Evolutionary conservation across 1,140 invertebrate genomes (phyloP).

Genomic region (Caenorhabditis remanei): DNA sequence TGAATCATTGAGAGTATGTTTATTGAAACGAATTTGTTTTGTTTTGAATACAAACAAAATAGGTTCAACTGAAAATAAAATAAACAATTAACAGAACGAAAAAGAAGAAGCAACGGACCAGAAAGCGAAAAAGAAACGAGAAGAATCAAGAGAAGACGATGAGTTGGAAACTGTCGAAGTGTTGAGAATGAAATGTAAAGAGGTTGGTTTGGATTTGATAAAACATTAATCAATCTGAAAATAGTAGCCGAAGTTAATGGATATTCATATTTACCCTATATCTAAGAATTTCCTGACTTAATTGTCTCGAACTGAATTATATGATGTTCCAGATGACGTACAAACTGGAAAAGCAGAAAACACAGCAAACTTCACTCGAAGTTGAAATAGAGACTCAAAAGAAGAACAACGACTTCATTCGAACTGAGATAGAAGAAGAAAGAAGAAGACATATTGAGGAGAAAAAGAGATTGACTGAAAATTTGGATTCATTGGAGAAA

Average conservation of each 20-base stretch:
- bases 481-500: not conserved
- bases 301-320: too few relatives aligned
- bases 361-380: not conserved
- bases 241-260: too few relatives aligned
- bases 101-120: not conserved
- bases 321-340: not conserved
- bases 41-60: not conserved
- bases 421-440: not conserved
- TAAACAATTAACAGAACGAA: not conserved
- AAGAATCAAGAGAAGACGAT: not conserved
- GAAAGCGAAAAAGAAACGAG: not conserved
- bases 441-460: too few relatives aligned
- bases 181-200: slow-evolving; percentile 9
- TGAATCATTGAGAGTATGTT: slow-evolving; percentile 35
- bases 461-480: not conserved
- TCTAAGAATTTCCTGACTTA: too few relatives aligned
- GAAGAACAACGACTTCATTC: slow-evolving; percentile 9
- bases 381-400: not conserved
- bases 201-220: not conserved
- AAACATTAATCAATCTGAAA: not conserved
- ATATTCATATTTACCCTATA: too few relatives aligned
- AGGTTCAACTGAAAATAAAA: not conserved
- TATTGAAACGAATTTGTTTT: not conserved
- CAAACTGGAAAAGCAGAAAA: slow-evolving; percentile 4
- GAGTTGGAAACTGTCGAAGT: slow-evolving; percentile 17